These are phyloP conservation scores for Semotilus atromaculatus DNA, from an alignment of 2,797 vertebrate genomes.

Conservation along the genomic window DNA sequence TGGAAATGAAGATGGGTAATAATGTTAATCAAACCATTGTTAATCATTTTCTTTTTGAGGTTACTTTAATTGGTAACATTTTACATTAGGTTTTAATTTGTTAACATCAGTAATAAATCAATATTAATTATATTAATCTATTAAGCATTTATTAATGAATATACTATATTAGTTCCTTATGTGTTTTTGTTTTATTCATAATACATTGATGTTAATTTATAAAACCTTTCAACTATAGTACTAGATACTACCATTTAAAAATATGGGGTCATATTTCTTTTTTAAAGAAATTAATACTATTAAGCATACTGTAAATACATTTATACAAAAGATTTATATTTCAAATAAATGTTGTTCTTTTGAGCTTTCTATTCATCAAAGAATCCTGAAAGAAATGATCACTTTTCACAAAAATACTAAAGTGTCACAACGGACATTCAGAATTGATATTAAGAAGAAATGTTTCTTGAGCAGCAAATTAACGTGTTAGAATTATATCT, in stretches of 20 bases:
- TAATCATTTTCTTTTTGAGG: not conserved
- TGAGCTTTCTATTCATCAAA: not conserved
- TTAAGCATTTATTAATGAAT: too few relatives aligned
- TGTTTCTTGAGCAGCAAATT: not conserved
- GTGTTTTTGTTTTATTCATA: not conserved
- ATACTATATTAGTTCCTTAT: not conserved
- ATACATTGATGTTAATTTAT: not conserved
- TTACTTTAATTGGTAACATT: not conserved
- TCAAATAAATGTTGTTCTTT: not conserved
- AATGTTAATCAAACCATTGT: not conserved
- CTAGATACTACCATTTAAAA: not conserved
- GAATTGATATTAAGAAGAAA: not conserved
- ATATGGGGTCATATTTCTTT: not conserved
- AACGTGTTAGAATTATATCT: not conserved
- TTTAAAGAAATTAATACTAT: not conserved
- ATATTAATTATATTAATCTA: not conserved
- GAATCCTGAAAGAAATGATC: not conserved
- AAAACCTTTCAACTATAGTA: not conserved
- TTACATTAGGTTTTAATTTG: not conserved
- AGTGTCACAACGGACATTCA: not conserved
- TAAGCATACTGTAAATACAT: not conserved
- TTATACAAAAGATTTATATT: not conserved
- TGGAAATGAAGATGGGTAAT: conserved; percentile 98
- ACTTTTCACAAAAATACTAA: not conserved
- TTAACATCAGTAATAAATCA: not conserved